A percentile compares a stretch with the other conserved stretches of the same genome.
Conservation (phyloP, 2,888 invertebrate species). For the Amaurobius ferox region DNA sequence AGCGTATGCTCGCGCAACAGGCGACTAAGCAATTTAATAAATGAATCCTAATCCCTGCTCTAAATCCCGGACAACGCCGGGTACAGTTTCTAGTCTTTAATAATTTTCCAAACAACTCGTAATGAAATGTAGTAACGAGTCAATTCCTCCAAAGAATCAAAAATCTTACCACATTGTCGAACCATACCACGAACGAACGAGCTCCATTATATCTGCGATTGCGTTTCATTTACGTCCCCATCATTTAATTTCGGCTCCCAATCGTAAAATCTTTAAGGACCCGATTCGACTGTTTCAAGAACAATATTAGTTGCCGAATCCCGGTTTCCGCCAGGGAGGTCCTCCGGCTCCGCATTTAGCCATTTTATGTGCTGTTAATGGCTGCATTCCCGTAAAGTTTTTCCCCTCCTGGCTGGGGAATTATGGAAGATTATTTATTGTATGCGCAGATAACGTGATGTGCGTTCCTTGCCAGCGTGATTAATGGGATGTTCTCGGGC, state of each 20-base stretch:
- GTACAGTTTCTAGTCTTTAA: too few species aligned
- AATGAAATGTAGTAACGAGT: too few species aligned
- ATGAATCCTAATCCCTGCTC: too few species aligned
- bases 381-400: conserved; percentile 48
- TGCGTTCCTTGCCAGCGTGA: conserved; percentile 60
- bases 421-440: conserved; percentile 70
- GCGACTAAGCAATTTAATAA: too few species aligned
- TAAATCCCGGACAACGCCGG: too few species aligned
- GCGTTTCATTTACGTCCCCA: background rate
- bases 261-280: background rate
- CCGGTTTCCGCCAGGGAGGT: conserved; percentile 16
- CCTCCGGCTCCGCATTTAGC: conserved; percentile 34
- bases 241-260: background rate
- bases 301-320: background rate
- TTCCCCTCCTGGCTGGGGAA: conserved; percentile 35
- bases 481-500: conserved; percentile 51
- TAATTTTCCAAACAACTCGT: too few species aligned
- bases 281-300: background rate
- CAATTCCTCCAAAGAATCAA: too few species aligned
- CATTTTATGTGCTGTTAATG: conserved; percentile 42
- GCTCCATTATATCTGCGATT: background rate
- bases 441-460: conserved; percentile 69
- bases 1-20: too few species aligned
- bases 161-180: too few species aligned
- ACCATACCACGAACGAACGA: too few species aligned